Base-by-base conservation (phyloP, 2,113 vertebrate genomes). In the Lutjanus erythropterus region DNA sequence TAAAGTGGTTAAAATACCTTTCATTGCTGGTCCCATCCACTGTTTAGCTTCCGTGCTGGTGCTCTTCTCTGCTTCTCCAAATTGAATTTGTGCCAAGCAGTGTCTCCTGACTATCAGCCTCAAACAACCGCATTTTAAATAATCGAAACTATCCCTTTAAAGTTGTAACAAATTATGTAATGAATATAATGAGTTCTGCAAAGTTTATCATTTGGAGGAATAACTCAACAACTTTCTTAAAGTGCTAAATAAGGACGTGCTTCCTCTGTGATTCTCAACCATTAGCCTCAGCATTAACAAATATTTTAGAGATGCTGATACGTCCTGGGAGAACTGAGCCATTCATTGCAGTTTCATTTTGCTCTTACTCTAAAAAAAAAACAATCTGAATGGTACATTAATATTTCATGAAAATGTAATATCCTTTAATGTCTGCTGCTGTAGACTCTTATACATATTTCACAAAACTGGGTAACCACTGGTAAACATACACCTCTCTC, bases 361-460 rank as follows among this genome's bases (percentile, higher is more conserved):
- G 67, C 68, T 78, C 47, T 75, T 47, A 85, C 81, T 81, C 71
- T 78, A 62, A 69, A 71, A 81, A 59, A 18, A 84, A 39, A 39
- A 39, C 37, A 39, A 62, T 67, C 67, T 85, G 71, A 89, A 80
- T 86, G 71, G 62, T 91, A 75, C 70, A 69, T 88, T 47, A 74
- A 61, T 71, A 82, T 80, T 70, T 84, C 64, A 80, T 39, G 6
- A 71, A 78, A 83, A 82, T 69, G 81, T 84, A 68, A 82, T 72
- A 83, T 87, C 72, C 58, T 89, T 90, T 85, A 89, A 85, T 62
- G 66, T 87, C 56, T 86, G 84, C 84, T 82, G 65, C 80, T 88
- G 85, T 74, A 64, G 69, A 83, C 60, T 75, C 60, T 66, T n/a
- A 74, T 65, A 80, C 35, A 25, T 86, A 53, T 65, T 68, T 71